Evolutionary conservation across 2,888 invertebrate genomes (phyloP), one percentile per base, ranked within the genome.

Genomic region (Tenthredo amoena): DNA sequence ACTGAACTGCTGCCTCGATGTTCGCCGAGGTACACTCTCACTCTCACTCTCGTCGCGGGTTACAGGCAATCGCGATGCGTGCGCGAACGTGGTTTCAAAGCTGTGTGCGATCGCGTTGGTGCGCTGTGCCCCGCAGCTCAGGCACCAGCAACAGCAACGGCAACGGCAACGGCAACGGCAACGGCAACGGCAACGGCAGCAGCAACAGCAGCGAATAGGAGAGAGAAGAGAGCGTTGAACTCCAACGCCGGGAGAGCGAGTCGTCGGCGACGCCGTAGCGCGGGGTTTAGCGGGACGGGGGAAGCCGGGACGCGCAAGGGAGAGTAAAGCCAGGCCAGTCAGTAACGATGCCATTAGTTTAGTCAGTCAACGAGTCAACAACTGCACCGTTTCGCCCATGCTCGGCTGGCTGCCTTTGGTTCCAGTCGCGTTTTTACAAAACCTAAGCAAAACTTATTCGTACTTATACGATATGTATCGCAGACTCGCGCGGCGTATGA

Each of bases 291-390:
- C 87, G 88, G 88, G 89, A 88, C 86, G 87, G 86, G 81, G 85
- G 86, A 85, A 87, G 82, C 68, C 86, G 87, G 87, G 86, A 86
- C 86, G 88, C 87, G 88, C 87, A 87, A 84, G 84, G 72, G 87
- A 87, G 89, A 89, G 88, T 91, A 90, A 91, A 89, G 90, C 90
- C 90, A 91, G 91, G 91, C 91, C 90, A 91, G 91, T 91, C 91
- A 92, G 91, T 92, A 92, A 92, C 92, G 92, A 91, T 92, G 92
- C 92, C 92, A 92, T 92, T 92, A 92, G 92, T 92, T 92, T 92
- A 92, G 91, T 92, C 92, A 92, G 92, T 92, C 91, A 92, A 91
- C 92, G 91, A 92, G 91, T 92, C 92, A 91, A 91, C 91, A 91
- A 92, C 91, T 91, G 91, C 88, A 89, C 89, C 90, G 88, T 90